These are phyloP conservation scores for Mormyrus iriodes DNA, from an alignment of 2,113 vertebrate species.

Conservation along the genomic window DNA sequence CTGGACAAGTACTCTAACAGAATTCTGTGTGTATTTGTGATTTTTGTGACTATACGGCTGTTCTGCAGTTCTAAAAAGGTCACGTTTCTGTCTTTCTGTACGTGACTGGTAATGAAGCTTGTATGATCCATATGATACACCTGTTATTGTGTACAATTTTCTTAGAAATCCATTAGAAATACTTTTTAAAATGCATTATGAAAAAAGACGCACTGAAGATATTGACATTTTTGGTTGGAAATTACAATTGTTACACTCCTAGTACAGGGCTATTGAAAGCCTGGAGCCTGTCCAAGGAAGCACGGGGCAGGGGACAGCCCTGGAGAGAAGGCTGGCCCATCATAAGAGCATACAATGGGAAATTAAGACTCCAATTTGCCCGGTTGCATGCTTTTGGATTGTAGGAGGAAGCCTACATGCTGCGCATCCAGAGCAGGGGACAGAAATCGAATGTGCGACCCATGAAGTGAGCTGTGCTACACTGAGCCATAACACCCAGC, in stretches of 20 bases:
- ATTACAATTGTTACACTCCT: neutral
- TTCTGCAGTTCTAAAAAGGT: neutral
- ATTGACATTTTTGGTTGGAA: neutral
- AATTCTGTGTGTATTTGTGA: neutral
- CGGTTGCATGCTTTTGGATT: neutral
- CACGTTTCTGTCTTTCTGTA: neutral
- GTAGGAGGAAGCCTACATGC: neutral
- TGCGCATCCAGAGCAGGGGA: neutral
- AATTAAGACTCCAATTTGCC: neutral
- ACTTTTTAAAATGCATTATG: neutral
- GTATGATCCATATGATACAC: neutral
- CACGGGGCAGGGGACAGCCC: neutral
- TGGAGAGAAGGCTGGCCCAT: neutral
- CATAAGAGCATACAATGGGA: neutral
- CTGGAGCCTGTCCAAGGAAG: neutral
- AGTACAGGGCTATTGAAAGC: neutral
- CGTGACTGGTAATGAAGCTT: neutral
- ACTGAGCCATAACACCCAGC: neutral
- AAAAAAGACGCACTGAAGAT: neutral
- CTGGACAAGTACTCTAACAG: neutral
- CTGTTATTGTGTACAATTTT: neutral
- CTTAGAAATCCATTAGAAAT: neutral
- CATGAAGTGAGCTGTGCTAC: neutral
- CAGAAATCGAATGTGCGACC: neutral
- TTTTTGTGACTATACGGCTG: neutral